These are phyloP conservation scores for Phyllotreta cruciferae DNA, from an alignment of 2,888 invertebrate species.

Conservation along the genomic window DNA sequence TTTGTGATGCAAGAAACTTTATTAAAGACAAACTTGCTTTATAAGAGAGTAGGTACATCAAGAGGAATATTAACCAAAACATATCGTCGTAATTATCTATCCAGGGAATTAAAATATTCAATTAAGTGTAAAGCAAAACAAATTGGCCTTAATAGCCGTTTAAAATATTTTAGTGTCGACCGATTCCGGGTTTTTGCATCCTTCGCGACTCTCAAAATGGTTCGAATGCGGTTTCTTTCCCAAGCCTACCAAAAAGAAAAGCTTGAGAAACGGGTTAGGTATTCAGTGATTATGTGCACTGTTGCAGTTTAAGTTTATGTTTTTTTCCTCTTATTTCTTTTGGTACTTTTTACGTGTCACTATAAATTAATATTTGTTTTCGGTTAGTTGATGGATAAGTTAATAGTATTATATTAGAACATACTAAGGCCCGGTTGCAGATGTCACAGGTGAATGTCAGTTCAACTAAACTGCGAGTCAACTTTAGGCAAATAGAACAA, in stretches of 20 bases:
- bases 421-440: too few species aligned
- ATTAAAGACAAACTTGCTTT: too few species aligned
- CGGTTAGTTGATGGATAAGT: not conserved
- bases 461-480: too few species aligned
- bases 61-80: slow-evolving; percentile 25
- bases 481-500: too few species aligned
- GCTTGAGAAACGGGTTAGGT: slow-evolving; percentile 43
- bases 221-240: slow-evolving; percentile 43
- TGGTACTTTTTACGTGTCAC: not conserved
- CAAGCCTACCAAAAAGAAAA: slow-evolving; percentile 40
- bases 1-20: too few species aligned
- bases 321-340: not conserved
- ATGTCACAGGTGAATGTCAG: too few species aligned
- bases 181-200: slow-evolving; percentile 46
- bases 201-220: slow-evolving; percentile 38
- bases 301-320: slow-evolving; percentile 13
- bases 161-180: slow-evolving; percentile 44
- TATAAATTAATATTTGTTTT: slow-evolving; percentile 10
- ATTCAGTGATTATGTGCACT: slow-evolving; percentile 33
- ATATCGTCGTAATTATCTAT: slow-evolving; percentile 35
- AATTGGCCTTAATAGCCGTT: slow-evolving; percentile 48
- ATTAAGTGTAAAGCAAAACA: slow-evolving; percentile 50
- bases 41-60: slow-evolving; percentile 21
- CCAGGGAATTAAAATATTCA: slow-evolving; percentile 48
- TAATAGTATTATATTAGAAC: too few species aligned